phyloP scores from a whole-genome alignment of 2,888 invertebrate species.

The Athalia cordata region DNA sequence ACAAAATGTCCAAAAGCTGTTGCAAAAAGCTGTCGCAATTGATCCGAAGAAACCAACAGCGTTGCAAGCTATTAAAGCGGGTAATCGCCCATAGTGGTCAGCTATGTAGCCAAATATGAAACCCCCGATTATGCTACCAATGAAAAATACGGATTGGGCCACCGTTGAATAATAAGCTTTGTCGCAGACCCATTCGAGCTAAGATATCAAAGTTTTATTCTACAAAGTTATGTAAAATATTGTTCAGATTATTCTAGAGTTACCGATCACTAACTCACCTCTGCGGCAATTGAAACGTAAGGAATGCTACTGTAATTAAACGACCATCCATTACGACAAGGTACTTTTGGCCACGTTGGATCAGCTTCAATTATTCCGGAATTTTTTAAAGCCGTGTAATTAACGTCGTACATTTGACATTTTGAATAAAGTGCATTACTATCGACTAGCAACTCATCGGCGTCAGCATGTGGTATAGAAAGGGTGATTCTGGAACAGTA shows the following conservation, averaged over 20 bases:
- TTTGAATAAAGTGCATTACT: constrained; percentile 75
- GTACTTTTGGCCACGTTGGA: constrained; percentile 81
- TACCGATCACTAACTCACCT: constrained; percentile 76
- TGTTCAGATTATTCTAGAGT: neutral
- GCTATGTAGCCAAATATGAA: constrained; percentile 91
- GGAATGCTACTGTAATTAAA: constrained; percentile 89
- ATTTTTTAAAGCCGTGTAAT: constrained; percentile 79
- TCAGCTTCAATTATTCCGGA: constrained; percentile 79
- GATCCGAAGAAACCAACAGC: constrained; percentile 83
- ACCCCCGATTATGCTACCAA: constrained; percentile 91
- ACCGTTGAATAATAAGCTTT: constrained; percentile 85
- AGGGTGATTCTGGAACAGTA: constrained; percentile 78
- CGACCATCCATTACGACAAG: constrained; percentile 86
- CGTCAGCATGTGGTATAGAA: constrained; percentile 79
- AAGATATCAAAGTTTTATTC: constrained; percentile 57
- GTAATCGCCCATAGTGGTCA: constrained; percentile 89
- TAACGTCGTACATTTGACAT: constrained; percentile 86
- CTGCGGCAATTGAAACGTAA: constrained; percentile 89
- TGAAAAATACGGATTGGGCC: constrained; percentile 90
- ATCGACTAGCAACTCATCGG: constrained; percentile 65
- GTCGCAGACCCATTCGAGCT: constrained; percentile 93
- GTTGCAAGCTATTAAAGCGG: constrained; percentile 88
- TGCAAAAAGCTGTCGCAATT: constrained; percentile 84
- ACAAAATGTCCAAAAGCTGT: constrained; percentile 86
- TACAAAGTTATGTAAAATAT: neutral